Evolutionary conservation across 2,113 vertebrate species (phyloP).

Genomic region (Semnopithecus entellus): DNA sequence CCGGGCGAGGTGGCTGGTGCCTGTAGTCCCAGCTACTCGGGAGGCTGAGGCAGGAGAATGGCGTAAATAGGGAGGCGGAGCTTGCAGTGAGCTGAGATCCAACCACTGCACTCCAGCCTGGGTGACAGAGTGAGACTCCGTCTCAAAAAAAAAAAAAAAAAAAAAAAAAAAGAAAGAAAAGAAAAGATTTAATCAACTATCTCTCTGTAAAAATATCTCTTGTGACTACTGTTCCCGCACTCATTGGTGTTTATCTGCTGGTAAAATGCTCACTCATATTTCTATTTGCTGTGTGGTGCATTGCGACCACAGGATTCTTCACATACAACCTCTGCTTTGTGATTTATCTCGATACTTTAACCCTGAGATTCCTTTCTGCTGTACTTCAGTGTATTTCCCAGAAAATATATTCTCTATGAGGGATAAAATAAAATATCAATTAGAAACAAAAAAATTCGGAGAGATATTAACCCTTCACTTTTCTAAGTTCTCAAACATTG

Average conservation of each 20-base stretch:
- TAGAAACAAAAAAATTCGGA: neutral
- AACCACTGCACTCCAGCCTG: no score
- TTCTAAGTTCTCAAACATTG: neutral
- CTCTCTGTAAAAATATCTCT: neutral
- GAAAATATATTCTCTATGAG: neutral
- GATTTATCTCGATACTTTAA: neutral
- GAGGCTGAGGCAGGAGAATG: no score
- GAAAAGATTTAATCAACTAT: neutral
- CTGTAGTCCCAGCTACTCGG: no score
- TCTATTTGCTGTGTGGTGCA: fast-evolving
- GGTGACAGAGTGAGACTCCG: no score
- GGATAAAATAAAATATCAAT: neutral
- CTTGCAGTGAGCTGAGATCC: no score
- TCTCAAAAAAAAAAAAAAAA: no score
- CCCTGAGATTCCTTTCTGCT: neutral
- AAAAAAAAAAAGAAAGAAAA: neutral
- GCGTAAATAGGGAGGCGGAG: fast-evolving
- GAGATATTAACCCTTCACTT: neutral
- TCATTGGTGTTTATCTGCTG: neutral
- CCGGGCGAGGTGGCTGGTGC: no score
- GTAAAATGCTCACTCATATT: neutral
- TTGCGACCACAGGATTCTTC: fast-evolving
- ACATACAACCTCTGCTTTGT: neutral
- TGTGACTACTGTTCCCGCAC: neutral
- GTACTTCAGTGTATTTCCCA: neutral